These are phyloP conservation scores for Drosophila sulfurigaster DNA, from an alignment of 1,140 invertebrate species.

Conservation along the genomic window DNA sequence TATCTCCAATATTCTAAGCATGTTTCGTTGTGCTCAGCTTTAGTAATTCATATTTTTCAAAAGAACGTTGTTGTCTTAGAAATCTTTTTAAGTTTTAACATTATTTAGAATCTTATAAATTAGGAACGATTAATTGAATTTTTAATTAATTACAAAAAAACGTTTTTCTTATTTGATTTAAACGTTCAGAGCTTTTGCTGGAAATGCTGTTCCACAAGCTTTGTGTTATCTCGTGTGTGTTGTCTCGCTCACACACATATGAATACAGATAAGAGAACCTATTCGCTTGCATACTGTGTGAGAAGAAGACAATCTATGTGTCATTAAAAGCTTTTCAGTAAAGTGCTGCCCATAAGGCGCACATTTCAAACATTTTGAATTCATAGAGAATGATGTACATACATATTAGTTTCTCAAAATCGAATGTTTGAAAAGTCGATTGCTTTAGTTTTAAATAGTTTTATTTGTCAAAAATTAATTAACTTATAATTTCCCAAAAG, in stretches of 20 bases:
- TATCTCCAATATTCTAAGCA: too few relatives aligned
- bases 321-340: neutral
- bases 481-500: constrained; percentile 9
- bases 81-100: too few relatives aligned
- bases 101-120: neutral
- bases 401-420: too few relatives aligned
- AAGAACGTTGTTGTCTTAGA: too few relatives aligned
- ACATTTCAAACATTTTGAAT: constrained; percentile 22
- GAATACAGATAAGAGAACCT: neutral
- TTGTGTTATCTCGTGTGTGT: too few relatives aligned
- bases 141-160: neutral
- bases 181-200: constrained; percentile 4
- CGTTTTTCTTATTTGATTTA: neutral
- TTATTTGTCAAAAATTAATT: constrained; percentile 2
- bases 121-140: neutral
- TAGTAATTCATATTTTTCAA: too few relatives aligned
- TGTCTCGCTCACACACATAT: neutral
- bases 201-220: neutral
- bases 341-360: constrained; percentile 59
- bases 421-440: neutral
- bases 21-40: too few relatives aligned
- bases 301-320: constrained; percentile 10
- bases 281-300: neutral
- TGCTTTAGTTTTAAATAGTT: neutral
- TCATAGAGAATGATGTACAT: too few relatives aligned